Base-by-base conservation (phyloP, 2,888 invertebrate genomes). In the Leptopilina syphax region DNA sequence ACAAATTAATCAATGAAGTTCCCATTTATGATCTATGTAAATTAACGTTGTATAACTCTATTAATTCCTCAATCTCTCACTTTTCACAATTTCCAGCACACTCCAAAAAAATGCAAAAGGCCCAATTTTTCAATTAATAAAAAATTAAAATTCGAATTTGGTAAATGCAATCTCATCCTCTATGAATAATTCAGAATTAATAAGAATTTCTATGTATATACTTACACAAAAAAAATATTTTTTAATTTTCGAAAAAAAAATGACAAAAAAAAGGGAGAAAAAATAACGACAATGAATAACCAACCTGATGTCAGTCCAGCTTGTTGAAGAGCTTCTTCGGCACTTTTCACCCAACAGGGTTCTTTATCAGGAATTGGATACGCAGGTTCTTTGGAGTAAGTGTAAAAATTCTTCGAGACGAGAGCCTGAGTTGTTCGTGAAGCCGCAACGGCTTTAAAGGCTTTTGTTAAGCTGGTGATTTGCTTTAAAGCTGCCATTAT, bases 331-430 rank as follows among this genome's bases (percentile, higher is more conserved):
- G 97, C 98, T 88, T 97, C 95, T 80, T 96, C 95, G 0, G 96
- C 95, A 7, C 94, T 93, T 67, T 89, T 86, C 24, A 95, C 93
- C 93, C 94, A 95, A 91, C 95, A 95, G 0, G 97, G 97, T 82
- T 95, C 94, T 83, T 95, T 94, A 84, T 95, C 94, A 50, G 95
- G 94, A 85, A 96, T 92, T 13, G 97, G 96, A 92, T 97, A 96
- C 63, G 97, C 94, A 66, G 97, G 94, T 91, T 97, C 97, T 83
- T 95, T 95, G 34, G 95, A 95, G 89, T 97, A 97, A 0, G 97
- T 95, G 90, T 95, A 96, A 92, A 95, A 97, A 79, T 91, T 94
- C 88, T 95, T 94, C 79, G 93, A 92, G 81, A 89, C 82, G 27
- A 78, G 76, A 1, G 79, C 80, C 1, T 83, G 79, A 80, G 82